These are phyloP conservation scores for Drosophila neotestacea DNA, from an alignment of 2,888 invertebrate species.

Conservation along the genomic window DNA sequence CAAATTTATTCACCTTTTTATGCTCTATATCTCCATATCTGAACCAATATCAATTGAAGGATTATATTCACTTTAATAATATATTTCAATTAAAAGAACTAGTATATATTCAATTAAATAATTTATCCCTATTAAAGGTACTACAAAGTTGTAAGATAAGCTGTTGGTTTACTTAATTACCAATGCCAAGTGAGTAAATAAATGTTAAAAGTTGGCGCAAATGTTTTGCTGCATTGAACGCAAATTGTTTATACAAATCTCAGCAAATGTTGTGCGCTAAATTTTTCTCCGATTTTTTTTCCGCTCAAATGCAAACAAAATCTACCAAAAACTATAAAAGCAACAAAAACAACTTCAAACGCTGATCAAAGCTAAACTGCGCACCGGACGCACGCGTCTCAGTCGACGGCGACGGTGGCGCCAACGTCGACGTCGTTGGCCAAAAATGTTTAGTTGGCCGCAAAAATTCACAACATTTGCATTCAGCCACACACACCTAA, in stretches of 20 bases:
- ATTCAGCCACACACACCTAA: slow-evolving; percentile 74
- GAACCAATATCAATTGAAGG: no score
- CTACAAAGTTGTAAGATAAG: slow-evolving; percentile 4
- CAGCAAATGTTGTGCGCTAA: slow-evolving; percentile 22
- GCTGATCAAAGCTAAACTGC: slow-evolving; percentile 74
- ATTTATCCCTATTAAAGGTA: not conserved
- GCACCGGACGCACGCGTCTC: slow-evolving; percentile 75
- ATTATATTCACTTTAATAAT: no score
- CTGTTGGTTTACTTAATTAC: slow-evolving; percentile 17
- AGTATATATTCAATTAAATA: no score
- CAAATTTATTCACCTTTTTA: no score
- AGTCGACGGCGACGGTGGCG: slow-evolving; percentile 18
- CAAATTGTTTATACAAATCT: slow-evolving; percentile 65
- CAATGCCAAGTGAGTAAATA: slow-evolving; percentile 33
- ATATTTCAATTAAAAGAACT: no score
- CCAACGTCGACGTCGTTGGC: slow-evolving; percentile 15
- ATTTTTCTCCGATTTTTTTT: slow-evolving; percentile 20
- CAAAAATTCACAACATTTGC: slow-evolving; percentile 72
- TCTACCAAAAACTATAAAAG: slow-evolving; percentile 24
- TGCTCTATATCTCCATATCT: no score
- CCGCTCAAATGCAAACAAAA: slow-evolving; percentile 56
- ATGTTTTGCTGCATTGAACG: slow-evolving; percentile 21
- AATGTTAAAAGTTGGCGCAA: slow-evolving; percentile 42
- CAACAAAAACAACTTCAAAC: slow-evolving; percentile 20
- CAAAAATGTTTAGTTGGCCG: slow-evolving; percentile 46